Conservation (phyloP, 2,888 invertebrate genomes). For the Bombyx huttoni region DNA sequence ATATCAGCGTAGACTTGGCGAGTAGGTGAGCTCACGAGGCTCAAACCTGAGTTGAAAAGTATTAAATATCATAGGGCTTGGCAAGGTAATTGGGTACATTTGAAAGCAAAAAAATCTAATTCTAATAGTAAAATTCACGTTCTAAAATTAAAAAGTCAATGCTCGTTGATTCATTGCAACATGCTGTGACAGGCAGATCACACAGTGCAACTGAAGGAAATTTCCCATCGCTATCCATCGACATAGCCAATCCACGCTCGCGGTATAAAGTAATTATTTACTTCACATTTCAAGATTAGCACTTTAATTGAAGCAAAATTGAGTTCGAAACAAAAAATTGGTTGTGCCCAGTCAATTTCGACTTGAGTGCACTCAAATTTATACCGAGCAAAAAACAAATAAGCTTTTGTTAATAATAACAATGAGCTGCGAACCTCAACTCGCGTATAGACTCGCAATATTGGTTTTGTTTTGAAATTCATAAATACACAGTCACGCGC, state of each 20-base stretch:
- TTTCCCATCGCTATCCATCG: too few species aligned
- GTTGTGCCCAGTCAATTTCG: neutral
- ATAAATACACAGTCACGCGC: neutral
- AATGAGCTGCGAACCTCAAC: neutral
- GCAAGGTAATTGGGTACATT: too few species aligned
- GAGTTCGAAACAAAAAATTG: neutral
- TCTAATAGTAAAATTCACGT: too few species aligned
- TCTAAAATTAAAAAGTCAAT: too few species aligned
- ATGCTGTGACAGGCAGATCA: too few species aligned
- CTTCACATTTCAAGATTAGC: neutral
- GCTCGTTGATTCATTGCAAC: too few species aligned
- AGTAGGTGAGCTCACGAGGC: too few species aligned
- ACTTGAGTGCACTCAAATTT: slow-evolving; percentile 1
- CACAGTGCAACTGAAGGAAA: too few species aligned
- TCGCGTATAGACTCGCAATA: neutral
- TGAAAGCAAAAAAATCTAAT: too few species aligned
- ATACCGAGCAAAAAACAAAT: neutral
- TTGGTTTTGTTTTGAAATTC: neutral
- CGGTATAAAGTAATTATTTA: neutral
- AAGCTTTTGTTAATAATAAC: neutral
- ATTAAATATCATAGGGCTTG: too few species aligned
- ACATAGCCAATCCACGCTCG: neutral
- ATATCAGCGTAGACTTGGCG: too few species aligned
- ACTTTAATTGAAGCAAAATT: neutral
- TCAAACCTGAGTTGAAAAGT: too few species aligned